Conservation (phyloP, 2,113 vertebrate species). For the Rhinichthys klamathensis region DNA sequence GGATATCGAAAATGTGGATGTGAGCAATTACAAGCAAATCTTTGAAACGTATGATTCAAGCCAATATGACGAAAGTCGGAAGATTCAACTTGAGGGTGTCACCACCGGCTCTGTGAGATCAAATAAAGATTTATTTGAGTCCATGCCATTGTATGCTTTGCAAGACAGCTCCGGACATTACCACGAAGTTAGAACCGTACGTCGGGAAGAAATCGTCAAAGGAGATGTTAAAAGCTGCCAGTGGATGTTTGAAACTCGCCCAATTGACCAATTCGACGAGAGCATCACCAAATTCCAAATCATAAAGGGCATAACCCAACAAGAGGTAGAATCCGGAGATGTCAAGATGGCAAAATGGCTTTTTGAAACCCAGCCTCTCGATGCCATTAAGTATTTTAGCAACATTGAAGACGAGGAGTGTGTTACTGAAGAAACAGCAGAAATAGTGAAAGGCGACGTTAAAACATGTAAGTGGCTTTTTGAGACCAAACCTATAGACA, state of each 20-base stretch:
- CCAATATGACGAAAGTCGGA: slow-evolving; percentile 78
- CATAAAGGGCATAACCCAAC: slow-evolving; percentile 89
- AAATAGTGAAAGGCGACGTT: slow-evolving; percentile 86
- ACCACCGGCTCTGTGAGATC: slow-evolving; percentile 82
- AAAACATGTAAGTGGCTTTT: slow-evolving; percentile 91
- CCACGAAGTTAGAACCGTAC: slow-evolving; percentile 88
- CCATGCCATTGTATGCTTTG: slow-evolving; percentile 85
- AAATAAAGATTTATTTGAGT: slow-evolving; percentile 88
- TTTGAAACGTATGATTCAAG: slow-evolving; percentile 84
- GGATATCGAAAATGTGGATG: slow-evolving; percentile 85
- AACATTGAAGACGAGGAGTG: slow-evolving; percentile 81
- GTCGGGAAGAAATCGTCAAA: slow-evolving; percentile 87
- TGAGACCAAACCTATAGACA: slow-evolving; percentile 90
- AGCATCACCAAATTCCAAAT: slow-evolving; percentile 84
- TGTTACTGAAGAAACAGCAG: slow-evolving; percentile 62
- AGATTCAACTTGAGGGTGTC: slow-evolving; percentile 84
- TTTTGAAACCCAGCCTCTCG: slow-evolving; percentile 92
- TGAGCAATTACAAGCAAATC: slow-evolving; percentile 81
- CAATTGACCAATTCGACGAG: slow-evolving; percentile 90
- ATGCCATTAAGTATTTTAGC: slow-evolving; percentile 87
- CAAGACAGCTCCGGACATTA: slow-evolving; percentile 87
- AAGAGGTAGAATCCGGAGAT: slow-evolving; percentile 87
- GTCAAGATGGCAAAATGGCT: slow-evolving; percentile 93
- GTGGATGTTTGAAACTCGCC: slow-evolving; percentile 94
- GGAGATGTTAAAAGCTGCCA: slow-evolving; percentile 87